phyloP scores from a whole-genome alignment of 2,113 vertebrate genomes.

The Limnothrissa miodon region DNA sequence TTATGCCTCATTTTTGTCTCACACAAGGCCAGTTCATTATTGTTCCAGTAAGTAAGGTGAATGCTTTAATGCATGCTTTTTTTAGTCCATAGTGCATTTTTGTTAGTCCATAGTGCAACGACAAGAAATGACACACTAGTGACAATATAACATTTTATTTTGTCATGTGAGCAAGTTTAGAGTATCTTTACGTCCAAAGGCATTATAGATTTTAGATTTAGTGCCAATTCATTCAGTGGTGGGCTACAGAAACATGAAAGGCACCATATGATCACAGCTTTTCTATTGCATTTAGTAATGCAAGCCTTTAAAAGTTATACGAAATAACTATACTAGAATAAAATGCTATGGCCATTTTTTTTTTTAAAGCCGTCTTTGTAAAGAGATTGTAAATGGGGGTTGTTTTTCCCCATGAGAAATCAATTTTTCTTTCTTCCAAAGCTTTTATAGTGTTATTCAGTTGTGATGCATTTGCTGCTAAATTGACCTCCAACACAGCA shows the following conservation, averaged over 20 bases:
- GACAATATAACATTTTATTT: too few relatives aligned
- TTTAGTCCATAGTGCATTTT: background rate
- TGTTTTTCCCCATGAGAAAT: background rate
- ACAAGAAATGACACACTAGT: background rate
- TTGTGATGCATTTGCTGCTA: background rate
- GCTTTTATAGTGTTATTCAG: constrained; percentile 1
- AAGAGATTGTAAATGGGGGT: background rate
- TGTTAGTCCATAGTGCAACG: background rate
- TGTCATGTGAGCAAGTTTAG: background rate
- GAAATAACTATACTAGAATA: background rate
- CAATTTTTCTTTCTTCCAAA: background rate
- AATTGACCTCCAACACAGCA: background rate
- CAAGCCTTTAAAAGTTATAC: background rate
- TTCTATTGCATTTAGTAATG: background rate
- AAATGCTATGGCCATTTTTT: background rate
- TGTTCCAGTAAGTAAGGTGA: background rate
- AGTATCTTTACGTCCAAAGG: too few relatives aligned
- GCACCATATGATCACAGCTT: background rate
- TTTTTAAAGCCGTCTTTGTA: background rate
- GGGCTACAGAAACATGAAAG: background rate
- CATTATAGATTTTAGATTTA: background rate
- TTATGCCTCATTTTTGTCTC: background rate
- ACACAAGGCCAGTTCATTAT: background rate
- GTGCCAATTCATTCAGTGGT: background rate
- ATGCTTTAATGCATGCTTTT: background rate